phyloP scores from a whole-genome alignment of 2,888 invertebrate species.

The Hirtodrosophila histrioides region DNA sequence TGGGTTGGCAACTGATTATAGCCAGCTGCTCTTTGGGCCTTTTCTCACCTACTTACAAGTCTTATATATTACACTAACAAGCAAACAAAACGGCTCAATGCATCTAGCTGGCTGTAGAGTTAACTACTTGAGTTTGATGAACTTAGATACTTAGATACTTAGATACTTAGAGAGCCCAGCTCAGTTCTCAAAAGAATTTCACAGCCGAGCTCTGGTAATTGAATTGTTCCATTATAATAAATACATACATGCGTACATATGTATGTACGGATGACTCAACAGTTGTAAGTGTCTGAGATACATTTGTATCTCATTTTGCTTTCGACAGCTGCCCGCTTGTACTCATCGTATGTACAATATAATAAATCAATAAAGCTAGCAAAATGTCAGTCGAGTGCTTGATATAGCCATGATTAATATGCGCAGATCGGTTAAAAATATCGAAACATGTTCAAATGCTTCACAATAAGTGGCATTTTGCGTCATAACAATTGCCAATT shows the following conservation, averaged over 20 bases:
- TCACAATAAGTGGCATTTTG: conserved; percentile 70
- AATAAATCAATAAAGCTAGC: conserved; percentile 65
- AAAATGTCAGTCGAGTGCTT: conserved; percentile 29
- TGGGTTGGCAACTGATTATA: conserved; percentile 21
- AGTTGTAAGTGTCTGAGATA: conserved; percentile 55
- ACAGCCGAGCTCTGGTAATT: conserved; percentile 62
- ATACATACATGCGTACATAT: conserved; percentile 25
- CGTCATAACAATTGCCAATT: conserved; percentile 64
- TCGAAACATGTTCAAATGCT: conserved; percentile 47
- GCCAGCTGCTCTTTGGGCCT: conserved; percentile 18
- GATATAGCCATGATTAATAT: conserved; percentile 56
- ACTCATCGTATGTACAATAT: neutral
- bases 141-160: conserved; percentile 50
- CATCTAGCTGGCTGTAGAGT: conserved; percentile 15
- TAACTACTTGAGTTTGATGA: conserved; percentile 69
- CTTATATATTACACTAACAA: conserved; percentile 52
- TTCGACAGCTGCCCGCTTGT: conserved; percentile 44
- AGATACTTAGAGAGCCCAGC: conserved; percentile 2
- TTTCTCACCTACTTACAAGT: conserved; percentile 53
- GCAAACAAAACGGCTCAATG: conserved; percentile 61
- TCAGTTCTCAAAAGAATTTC: conserved; percentile 45
- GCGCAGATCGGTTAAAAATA: conserved; percentile 14
- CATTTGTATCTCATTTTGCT: conserved; percentile 55
- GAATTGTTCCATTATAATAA: conserved; percentile 71
- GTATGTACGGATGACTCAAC: conserved; percentile 63